These are phyloP conservation scores for Tachina fera DNA, from an alignment of 2,888 invertebrate genomes.

Conservation along the genomic window DNA sequence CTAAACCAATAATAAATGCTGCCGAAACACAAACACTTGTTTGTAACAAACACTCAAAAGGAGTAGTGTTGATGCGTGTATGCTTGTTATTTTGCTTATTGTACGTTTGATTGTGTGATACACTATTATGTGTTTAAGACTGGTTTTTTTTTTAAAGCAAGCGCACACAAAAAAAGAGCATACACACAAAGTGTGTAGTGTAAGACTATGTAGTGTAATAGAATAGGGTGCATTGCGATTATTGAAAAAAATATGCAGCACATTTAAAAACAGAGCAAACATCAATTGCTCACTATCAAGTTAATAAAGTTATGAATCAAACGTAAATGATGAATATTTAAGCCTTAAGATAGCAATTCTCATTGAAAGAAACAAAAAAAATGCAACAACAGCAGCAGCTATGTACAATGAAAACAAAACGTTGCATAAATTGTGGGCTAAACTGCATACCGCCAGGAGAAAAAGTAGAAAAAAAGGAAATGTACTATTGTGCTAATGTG, in stretches of 20 bases:
- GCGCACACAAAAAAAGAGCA: too few species aligned
- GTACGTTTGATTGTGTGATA: too few species aligned
- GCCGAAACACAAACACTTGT: too few species aligned
- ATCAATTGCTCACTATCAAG: constrained; percentile 66
- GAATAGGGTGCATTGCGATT: constrained; percentile 20
- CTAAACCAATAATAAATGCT: too few species aligned
- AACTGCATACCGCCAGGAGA: constrained; percentile 35
- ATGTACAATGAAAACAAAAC: constrained; percentile 22
- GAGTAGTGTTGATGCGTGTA: too few species aligned
- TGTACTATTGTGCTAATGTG: constrained; percentile 69
- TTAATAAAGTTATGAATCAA: constrained; percentile 72
- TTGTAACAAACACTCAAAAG: too few species aligned
- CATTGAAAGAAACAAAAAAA: constrained; percentile 3
- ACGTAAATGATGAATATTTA: constrained; percentile 67
- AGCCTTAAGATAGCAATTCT: constrained; percentile 41
- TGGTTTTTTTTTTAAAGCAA: too few species aligned
- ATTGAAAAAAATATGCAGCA: neutral
- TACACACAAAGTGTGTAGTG: too few species aligned
- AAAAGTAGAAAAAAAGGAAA: constrained; percentile 26
- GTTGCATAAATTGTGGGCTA: constrained; percentile 45
- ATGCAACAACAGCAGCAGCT: neutral
- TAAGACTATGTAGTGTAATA: neutral
- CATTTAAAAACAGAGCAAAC: constrained; percentile 59
- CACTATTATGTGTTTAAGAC: too few species aligned
- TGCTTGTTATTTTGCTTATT: too few species aligned